Percentiles rank a stretch among this genome's conserved stretches.
Evolutionary conservation across 2,888 invertebrate genomes (phyloP).

Genomic region (Geotrupes spiniger): DNA sequence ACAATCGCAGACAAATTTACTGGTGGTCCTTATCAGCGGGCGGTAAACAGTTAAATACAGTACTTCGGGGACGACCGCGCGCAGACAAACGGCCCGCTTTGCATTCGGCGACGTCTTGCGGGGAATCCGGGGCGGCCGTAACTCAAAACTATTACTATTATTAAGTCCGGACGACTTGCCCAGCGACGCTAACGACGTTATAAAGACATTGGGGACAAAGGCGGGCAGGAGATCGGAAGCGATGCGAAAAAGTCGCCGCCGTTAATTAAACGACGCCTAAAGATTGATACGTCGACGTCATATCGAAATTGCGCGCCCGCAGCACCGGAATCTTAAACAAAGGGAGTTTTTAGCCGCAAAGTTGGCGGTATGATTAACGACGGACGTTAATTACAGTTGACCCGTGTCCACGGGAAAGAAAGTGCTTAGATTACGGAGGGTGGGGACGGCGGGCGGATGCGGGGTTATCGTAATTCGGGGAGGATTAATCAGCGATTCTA

Average conservation of each 20-base stretch:
- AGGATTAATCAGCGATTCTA: conserved; percentile 2
- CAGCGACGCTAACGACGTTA: too few relatives aligned
- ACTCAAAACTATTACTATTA: conserved; percentile 7
- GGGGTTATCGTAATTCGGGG: neutral
- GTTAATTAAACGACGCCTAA: neutral
- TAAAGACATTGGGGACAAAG: too few relatives aligned
- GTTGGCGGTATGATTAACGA: conserved; percentile 10
- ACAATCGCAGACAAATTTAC: conserved; percentile 34
- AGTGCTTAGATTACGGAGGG: neutral
- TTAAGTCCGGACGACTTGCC: too few relatives aligned
- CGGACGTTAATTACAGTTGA: conserved; percentile 9
- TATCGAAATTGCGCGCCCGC: neutral
- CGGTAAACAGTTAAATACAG: conserved; percentile 29
- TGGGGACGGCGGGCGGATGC: neutral
- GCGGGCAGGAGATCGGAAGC: too few relatives aligned
- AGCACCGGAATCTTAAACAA: conserved; percentile 24
- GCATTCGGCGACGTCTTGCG: neutral
- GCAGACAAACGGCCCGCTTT: conserved; percentile 5
- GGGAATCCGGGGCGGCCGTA: neutral
- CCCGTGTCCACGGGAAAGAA: conserved; percentile 7
- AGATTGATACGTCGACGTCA: neutral
- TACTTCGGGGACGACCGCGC: conserved; percentile 19
- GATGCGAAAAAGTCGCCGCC: too few relatives aligned
- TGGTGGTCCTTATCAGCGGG: conserved; percentile 34
- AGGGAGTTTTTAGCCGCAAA: conserved; percentile 11